Evolutionary conservation across 2,797 vertebrate genomes (phyloP).

Genomic region (Cephalopachus bancanus): DNA sequence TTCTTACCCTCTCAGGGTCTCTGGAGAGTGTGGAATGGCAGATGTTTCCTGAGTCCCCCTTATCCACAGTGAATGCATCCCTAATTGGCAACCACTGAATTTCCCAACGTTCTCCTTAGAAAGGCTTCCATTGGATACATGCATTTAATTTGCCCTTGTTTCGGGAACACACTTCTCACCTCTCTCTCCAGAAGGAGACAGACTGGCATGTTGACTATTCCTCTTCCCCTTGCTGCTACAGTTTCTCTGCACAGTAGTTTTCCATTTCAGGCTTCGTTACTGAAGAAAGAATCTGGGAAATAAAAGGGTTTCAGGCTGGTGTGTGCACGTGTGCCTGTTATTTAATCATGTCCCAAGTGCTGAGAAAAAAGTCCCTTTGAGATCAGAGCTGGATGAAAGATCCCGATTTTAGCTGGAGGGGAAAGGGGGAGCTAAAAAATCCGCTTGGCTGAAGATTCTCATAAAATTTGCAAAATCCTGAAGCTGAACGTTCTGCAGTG

Average conservation of each 20-base stretch:
- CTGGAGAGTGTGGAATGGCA: neutral
- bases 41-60: slow-evolving; percentile 66
- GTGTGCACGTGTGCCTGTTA: slow-evolving; percentile 74
- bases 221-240: slow-evolving; percentile 44
- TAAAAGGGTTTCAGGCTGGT: slow-evolving; percentile 69
- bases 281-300: slow-evolving; percentile 76
- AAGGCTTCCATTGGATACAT: slow-evolving; percentile 51
- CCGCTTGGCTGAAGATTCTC: slow-evolving; percentile 81
- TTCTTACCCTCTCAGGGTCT: slow-evolving; percentile 12
- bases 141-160: slow-evolving; percentile 59
- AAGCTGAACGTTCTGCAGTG: slow-evolving; percentile 78
- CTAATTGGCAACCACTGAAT: neutral
- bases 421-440: slow-evolving; percentile 72
- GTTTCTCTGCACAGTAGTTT: slow-evolving; percentile 82
- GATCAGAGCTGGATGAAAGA: slow-evolving; percentile 84
- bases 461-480: slow-evolving; percentile 85
- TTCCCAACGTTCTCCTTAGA: slow-evolving; percentile 49
- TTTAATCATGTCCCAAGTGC: slow-evolving; percentile 84
- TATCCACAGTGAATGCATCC: slow-evolving; percentile 18
- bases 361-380: slow-evolving; percentile 75
- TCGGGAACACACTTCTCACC: slow-evolving; percentile 53
- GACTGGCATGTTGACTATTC: slow-evolving; percentile 7
- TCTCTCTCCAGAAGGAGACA: slow-evolving; percentile 3
- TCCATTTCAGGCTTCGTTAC: slow-evolving; percentile 78
- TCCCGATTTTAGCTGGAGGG: slow-evolving; percentile 83